Evolutionary conservation across 1,140 invertebrate species (phyloP), one percentile per base, ranked within the genome.

Genomic region (Agrilus planipennis): DNA sequence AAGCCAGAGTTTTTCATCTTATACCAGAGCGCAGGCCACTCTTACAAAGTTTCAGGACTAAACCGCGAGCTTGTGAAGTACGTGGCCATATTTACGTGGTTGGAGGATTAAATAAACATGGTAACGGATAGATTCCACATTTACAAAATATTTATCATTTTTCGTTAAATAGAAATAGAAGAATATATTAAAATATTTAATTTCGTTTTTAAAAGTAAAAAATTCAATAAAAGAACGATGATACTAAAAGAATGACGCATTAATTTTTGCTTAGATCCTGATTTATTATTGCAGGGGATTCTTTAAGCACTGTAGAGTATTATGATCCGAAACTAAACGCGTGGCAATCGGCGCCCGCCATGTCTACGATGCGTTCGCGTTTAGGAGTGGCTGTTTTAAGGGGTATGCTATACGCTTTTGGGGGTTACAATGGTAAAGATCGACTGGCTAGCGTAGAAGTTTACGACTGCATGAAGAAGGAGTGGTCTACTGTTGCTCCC

Each of bases 11-110:
- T 53, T 88, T 82, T 64, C 81, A 86, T 60, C 61, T 89, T 20
- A 79, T 93, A 71, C 89, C 88, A 11, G 86, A 90, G 62, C 66
- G 88, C 45, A 62, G 86, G 21, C 67, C 73, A 28, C 58, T 89
- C 27, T 57, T 90, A 17, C 81, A 85, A 57, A 84, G 75, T 45
- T 81, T 84, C 60, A 72, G 77, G 46, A 84, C 79, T 10, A 68
- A 79, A 49, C 84, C 85, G 20, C 67, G 88, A 21, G 78, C 77
- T 46, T 83, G 81, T 53, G 81, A 84, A 52, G 66, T 77, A 10
- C 70, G 72, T 42, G 88, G 87, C 1, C 75, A 86, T 49, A 89
- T 93, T 45, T 91, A 85, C 65, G 88, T 86, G 43, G 84, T 93
- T 41, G 89, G 88, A 11, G 87, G 87, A 4, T 62, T 90, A 9